Evolutionary conservation across 2,888 invertebrate genomes (phyloP).

Genomic region (Drosophila colorata): DNA sequence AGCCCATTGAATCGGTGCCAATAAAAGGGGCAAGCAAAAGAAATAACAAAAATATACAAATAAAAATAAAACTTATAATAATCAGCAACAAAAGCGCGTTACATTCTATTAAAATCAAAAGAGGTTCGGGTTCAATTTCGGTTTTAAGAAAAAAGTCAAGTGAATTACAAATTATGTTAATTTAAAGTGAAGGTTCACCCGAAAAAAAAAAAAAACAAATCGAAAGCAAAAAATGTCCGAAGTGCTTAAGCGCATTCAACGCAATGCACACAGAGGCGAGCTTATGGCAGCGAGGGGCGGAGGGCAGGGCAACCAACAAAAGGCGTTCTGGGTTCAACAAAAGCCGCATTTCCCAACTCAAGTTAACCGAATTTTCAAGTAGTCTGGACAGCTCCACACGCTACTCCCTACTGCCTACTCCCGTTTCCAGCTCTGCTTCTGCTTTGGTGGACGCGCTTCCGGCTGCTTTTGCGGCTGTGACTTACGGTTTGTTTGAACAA

Average conservation of each 20-base stretch:
- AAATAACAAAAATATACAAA: conserved; percentile 47
- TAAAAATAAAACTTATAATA: conserved; percentile 67
- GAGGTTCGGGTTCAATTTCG: conserved; percentile 46
- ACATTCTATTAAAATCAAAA: conserved; percentile 71
- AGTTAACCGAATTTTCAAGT: conserved; percentile 66
- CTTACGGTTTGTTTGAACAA: conserved; percentile 67
- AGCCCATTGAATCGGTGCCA: conserved; percentile 42
- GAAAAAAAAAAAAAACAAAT: neutral
- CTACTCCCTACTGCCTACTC: too few relatives aligned
- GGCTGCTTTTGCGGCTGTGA: conserved; percentile 61
- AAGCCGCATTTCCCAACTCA: conserved; percentile 26
- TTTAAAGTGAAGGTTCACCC: conserved; percentile 65
- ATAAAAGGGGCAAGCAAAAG: conserved; percentile 55
- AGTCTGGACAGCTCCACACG: conserved; percentile 32
- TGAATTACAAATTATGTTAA: conserved; percentile 76
- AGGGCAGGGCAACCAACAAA: conserved; percentile 16
- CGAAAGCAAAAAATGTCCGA: conserved; percentile 28
- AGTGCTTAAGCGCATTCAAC: conserved; percentile 67
- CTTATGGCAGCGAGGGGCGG: neutral
- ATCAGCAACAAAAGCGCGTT: conserved; percentile 76
- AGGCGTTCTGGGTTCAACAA: conserved; percentile 34
- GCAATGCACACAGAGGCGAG: conserved; percentile 36
- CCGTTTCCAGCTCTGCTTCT: neutral
- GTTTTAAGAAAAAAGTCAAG: conserved; percentile 36
- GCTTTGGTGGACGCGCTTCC: conserved; percentile 36